Evolutionary conservation across 1,140 invertebrate species (phyloP), one percentile per base, ranked within the genome.

Genomic region (Drosophila ananassae): DNA sequence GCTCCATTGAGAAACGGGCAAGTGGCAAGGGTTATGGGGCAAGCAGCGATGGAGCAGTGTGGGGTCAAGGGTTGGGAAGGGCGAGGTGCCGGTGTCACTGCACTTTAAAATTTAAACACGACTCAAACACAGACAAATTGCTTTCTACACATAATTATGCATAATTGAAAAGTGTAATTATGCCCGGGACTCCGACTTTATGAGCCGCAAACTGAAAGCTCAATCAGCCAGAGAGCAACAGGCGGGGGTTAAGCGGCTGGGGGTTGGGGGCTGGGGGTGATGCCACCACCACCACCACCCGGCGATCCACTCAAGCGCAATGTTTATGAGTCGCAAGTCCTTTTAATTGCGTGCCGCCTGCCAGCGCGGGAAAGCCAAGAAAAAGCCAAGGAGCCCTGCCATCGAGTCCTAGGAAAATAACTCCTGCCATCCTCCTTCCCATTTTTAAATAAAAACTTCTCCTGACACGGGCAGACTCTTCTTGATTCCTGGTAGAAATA

Each of bases 101-200:
- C 77, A 87, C 82, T 84, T 84, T 81, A 84, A 84, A 77, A 69
- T 87, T 74, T 77, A 84, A 85, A 63, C 67, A 60, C 53, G 30
- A 52, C 25, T 10, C 79, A 61, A 34, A 51, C 52, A 32, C 47
- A 73, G 63, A 71, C 67, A 87, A 84, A 81, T 87, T 81, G 78
- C 78, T 74, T 64, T 69, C 60, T 80, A 76, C 82, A 87, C 78
- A 87, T 87, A 85, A 85, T 85, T 85, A 85, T 85, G 82, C 81
- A 85, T 87, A 85, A 85, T 85, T 85, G 82, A 85, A 85, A 85
- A 81, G 77, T 75, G 82, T 85, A 85, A 85, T 85, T 85, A 85
- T 69, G 82, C 56, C 51, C 51, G 50, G 44, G 73, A 79, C 67
- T 69, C 41, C 3, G 73, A 85, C 51, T 84, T 80, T 85, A 84